A percentile compares a stretch with the other conserved stretches of the same genome.
Evolutionary conservation across 2,797 vertebrate species (phyloP).

Genomic region (Arvicola amphibius): DNA sequence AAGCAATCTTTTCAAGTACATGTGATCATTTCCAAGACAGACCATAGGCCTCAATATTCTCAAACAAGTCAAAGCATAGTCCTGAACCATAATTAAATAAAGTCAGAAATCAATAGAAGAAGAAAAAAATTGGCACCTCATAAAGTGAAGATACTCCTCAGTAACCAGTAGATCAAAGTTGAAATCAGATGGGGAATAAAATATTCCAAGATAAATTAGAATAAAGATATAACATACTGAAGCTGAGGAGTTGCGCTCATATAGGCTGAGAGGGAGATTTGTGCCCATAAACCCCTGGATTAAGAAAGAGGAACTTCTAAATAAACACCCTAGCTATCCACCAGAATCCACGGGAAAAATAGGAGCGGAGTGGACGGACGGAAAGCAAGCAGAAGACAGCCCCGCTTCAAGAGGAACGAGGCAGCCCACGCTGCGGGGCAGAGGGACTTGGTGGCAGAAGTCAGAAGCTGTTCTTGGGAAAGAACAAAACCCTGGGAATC

Average conservation of each 20-base stretch:
- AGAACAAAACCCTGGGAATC: background rate
- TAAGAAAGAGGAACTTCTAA: background rate
- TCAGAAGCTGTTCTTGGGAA: background rate
- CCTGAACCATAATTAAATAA: background rate
- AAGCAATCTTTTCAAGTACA: background rate
- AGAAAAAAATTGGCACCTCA: background rate
- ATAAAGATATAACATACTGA: background rate
- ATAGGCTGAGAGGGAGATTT: background rate
- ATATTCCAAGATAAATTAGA: background rate
- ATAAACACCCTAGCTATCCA: background rate
- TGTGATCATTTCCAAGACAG: background rate
- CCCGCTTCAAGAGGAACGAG: background rate
- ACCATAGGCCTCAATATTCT: background rate
- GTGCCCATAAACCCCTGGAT: background rate
- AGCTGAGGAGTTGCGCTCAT: background rate
- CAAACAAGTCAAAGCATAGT: background rate
- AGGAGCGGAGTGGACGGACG: background rate
- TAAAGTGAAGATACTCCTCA: background rate
- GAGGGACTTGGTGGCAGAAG: background rate
- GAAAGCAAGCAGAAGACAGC: background rate
- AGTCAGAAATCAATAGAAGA: background rate
- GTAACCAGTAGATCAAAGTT: background rate
- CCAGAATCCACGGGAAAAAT: background rate
- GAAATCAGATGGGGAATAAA: background rate
- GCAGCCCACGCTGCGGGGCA: background rate